These are phyloP conservation scores for Sebastes minor DNA, from an alignment of 2,797 vertebrate species.

Conservation along the genomic window DNA sequence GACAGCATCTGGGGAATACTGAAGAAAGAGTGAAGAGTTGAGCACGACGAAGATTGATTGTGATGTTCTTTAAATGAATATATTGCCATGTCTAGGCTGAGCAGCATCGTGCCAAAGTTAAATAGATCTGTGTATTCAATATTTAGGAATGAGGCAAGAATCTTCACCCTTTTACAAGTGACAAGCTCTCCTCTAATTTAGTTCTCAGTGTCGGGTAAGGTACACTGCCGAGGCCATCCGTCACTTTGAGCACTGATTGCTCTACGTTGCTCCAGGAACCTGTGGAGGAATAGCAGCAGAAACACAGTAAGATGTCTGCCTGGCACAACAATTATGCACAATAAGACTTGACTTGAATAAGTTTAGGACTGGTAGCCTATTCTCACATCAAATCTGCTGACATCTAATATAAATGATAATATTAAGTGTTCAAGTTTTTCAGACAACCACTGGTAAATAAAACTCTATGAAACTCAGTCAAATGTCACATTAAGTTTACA, in stretches of 20 bases:
- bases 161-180: slow-evolving; percentile 90
- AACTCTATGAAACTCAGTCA: not conserved
- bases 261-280: slow-evolving; percentile 93
- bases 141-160: not conserved
- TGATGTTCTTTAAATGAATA: not conserved
- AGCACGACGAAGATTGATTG: not conserved
- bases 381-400: not conserved
- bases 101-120: not conserved
- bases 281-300: slow-evolving; percentile 52
- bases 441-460: not conserved
- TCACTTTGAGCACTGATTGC: slow-evolving; percentile 88
- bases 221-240: slow-evolving; percentile 84
- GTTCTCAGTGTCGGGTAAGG: slow-evolving; percentile 83
- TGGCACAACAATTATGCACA: not conserved
- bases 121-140: not conserved
- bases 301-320: not conserved
- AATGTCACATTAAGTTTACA: not conserved
- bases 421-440: not conserved
- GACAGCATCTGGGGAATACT: slow-evolving; percentile 94
- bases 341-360: not conserved
- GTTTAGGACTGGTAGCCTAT: not conserved
- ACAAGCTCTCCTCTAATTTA: slow-evolving; percentile 88
- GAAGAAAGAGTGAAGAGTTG: not conserved
- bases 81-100: not conserved
- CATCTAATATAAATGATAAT: not conserved